Evolutionary conservation across 2,113 vertebrate species (phyloP), one percentile per base, ranked within the genome.

Genomic region (Peromyscus leucopus): DNA sequence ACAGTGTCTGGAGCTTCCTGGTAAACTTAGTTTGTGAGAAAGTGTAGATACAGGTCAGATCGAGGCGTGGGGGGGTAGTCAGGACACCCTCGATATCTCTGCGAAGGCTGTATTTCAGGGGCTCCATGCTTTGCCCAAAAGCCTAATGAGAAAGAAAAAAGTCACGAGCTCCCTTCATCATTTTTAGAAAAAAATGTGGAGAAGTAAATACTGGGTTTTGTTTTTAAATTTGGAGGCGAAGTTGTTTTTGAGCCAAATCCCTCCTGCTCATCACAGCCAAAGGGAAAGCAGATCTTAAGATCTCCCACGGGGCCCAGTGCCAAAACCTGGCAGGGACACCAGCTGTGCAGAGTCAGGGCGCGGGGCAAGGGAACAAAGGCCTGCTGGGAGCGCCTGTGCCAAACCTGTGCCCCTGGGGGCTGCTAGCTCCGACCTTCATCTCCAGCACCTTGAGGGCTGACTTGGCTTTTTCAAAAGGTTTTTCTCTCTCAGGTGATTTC

Each of bases 401-500:
- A 48, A 28, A n/a, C 59, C 61, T 51, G 71, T 1, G 2, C 11
- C 61, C 46, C 39, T 1, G 33, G 55, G 36, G 33, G 51, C 55
- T 33, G 24, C 0, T 0, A 5, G 31, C 74, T 22, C 36, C 1
- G 33, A 8, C 8, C 61, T 61, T 22, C 42, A 19, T 11, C 33
- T 95, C 15, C 31, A 3, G 63, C 39, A n/a, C 36, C 91, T 71
- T 3, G 7, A 31, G 42, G 89, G 33, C 71, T 31, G 42, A 61
- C 33, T 86, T 42, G 65, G 65, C 46, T 93, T 93, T 78, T 84
- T 57, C 42, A 5, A 75, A 86, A 72, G 15, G n/a, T 36, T 13
- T 78, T 86, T 94, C 82, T 95, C 93, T 94, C 82, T 95, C 93
- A 36, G 95, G 96, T 72, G 93, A 91, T 10, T 46, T 85, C 28